A percentile compares a stretch with the other conserved stretches of the same genome.
phyloP scores from a whole-genome alignment of 2,797 vertebrate species.

The Discoglossus pictus region DNA sequence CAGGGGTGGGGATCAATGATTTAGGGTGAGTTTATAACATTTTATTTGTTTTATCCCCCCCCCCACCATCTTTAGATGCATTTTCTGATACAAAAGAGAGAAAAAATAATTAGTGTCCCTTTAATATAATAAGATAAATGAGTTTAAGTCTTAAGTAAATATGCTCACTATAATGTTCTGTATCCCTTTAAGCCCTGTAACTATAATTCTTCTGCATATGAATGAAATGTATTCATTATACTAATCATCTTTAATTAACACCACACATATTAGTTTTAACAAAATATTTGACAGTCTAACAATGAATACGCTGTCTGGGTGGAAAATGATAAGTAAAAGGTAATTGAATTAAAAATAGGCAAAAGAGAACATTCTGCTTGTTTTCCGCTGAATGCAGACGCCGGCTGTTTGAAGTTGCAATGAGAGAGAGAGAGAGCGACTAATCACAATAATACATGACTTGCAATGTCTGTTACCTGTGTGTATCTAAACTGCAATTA shows the following conservation, averaged over 20 bases:
- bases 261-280: conserved; percentile 31
- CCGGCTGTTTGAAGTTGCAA: neutral
- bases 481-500: too few species aligned
- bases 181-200: conserved; percentile 11
- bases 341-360: conserved; percentile 26
- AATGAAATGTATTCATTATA: conserved; percentile 10
- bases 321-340: conserved; percentile 35
- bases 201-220: neutral
- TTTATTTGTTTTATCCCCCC: too few species aligned
- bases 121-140: too few species aligned
- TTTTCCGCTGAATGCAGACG: neutral
- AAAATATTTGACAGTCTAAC: conserved; percentile 30
- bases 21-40: too few species aligned
- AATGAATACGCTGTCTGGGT: neutral
- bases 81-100: too few species aligned
- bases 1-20: too few species aligned
- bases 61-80: too few species aligned
- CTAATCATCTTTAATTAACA: conserved; percentile 33
- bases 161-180: too few species aligned
- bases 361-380: neutral
- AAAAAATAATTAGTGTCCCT: too few species aligned
- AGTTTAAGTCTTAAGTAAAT: too few species aligned
- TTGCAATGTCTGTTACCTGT: too few species aligned
- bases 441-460: conserved; percentile 2
- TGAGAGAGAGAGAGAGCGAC: neutral